phyloP scores from a whole-genome alignment of 2,113 vertebrate species.

The rat (Rattus norvegicus) region GRCr8 NC_086035.1:14335501-14336000 shows the following conservation, averaged over 20 bases:
- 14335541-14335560: background rate
- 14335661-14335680: background rate
- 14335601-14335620: background rate
- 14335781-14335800: background rate
- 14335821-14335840: background rate
- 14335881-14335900: background rate
- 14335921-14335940: slow-evolving; percentile 19
- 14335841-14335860: background rate
- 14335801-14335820: background rate
- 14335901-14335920: background rate
- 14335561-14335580: background rate
- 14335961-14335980: background rate
- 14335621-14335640: background rate
- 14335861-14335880: background rate
- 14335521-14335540: background rate
- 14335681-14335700: slow-evolving; percentile 40
- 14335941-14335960: background rate
- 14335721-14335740: background rate
- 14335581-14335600: background rate
- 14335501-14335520: background rate
- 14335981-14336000: background rate
- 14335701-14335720: background rate
- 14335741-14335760: slow-evolving; percentile 3
- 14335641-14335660: background rate
- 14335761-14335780: slow-evolving; percentile 57